phyloP scores from a whole-genome alignment of 2,113 vertebrate genomes.

The Gracilinanus agilis region DNA sequence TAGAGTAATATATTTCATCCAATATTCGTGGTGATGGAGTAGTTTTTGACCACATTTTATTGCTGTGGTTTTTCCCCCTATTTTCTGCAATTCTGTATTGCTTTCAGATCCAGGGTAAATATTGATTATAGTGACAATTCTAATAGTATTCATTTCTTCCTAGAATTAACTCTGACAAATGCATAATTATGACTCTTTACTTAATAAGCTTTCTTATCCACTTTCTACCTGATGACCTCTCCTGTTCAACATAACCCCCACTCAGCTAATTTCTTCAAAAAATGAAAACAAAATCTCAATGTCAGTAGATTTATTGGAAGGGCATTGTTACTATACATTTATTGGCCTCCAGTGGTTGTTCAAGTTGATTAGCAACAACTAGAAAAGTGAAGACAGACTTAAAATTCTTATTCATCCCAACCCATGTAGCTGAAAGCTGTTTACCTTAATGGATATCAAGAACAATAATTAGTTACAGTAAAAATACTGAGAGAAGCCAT shows the following conservation, averaged over 20 bases:
- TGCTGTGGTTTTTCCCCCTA: not conserved
- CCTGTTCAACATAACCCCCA: not conserved
- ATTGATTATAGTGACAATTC: conserved; percentile 56
- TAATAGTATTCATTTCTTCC: not conserved
- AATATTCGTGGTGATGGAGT: not conserved
- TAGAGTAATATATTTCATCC: not conserved
- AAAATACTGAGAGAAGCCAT: not conserved
- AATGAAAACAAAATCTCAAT: not conserved
- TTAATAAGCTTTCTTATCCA: conserved; percentile 67
- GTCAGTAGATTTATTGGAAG: conserved; percentile 6
- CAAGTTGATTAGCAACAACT: not conserved
- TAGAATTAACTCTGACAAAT: conserved; percentile 61
- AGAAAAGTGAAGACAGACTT: not conserved
- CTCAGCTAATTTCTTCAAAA: conserved; percentile 36
- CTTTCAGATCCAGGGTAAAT: conserved; percentile 10
- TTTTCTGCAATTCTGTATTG: conserved; percentile 48
- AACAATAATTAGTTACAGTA: conserved; percentile 50
- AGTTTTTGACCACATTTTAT: not conserved
- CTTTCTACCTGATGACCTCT: conserved; percentile 16
- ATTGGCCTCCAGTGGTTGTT: not conserved
- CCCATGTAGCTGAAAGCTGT: not conserved
- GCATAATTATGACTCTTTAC: conserved; percentile 55
- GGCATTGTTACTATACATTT: not conserved
- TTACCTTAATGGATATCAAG: conserved; percentile 39
- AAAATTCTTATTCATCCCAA: not conserved